phyloP scores from a whole-genome alignment of 2,888 invertebrate species.

The Aporophyla nigra region DNA sequence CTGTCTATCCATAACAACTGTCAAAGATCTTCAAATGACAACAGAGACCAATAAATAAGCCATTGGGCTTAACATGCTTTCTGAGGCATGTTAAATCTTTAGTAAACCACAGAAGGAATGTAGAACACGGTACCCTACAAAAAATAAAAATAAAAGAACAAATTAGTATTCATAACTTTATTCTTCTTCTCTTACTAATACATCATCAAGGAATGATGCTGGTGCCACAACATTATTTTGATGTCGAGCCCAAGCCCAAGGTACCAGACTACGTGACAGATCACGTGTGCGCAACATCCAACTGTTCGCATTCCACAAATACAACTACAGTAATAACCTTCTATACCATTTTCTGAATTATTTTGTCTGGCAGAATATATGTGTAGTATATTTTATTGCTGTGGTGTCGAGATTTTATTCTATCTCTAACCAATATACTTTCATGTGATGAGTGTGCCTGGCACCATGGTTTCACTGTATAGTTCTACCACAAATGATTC shows the following conservation, averaged over 20 bases:
- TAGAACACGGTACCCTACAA: too few species aligned
- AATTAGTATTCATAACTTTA: background rate
- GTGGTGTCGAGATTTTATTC: background rate
- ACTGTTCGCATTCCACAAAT: too few species aligned
- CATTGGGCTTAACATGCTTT: too few species aligned
- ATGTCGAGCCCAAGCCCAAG: background rate
- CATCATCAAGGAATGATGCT: background rate
- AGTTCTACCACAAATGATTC: conserved; percentile 9
- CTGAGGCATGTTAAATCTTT: too few species aligned
- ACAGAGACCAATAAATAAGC: too few species aligned
- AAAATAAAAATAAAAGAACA: too few species aligned
- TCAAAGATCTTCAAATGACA: too few species aligned
- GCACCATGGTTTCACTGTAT: conserved; percentile 1
- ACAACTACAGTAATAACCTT: too few species aligned
- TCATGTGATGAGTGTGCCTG: conserved; percentile 2
- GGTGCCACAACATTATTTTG: background rate
- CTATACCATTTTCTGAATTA: conserved; percentile 3
- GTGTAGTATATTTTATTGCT: conserved; percentile 1
- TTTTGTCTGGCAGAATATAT: background rate
- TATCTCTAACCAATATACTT: background rate
- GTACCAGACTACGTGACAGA: too few species aligned
- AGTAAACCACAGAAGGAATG: too few species aligned
- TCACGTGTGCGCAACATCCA: too few species aligned
- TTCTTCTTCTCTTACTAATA: background rate
- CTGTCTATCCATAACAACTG: too few species aligned